phyloP scores from a whole-genome alignment of 2,888 invertebrate species.

The Cryptus armator region DNA sequence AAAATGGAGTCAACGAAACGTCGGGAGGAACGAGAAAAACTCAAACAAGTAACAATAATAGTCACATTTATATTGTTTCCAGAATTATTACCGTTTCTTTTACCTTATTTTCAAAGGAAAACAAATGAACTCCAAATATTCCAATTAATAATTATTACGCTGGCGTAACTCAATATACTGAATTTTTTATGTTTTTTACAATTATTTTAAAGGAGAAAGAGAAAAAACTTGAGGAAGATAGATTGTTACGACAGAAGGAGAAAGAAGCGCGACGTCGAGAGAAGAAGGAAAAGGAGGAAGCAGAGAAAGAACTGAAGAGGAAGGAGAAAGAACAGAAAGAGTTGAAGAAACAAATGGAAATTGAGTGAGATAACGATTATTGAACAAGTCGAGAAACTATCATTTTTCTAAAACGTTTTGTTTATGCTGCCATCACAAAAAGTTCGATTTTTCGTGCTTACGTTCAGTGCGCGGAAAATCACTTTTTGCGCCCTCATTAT shows the following conservation, averaged over 20 bases:
- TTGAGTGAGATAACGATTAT: constrained; percentile 80
- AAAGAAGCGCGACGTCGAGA: constrained; percentile 76
- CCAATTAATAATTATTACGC: neutral
- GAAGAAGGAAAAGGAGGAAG: constrained; percentile 82
- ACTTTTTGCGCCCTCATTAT: no score
- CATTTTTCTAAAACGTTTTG: neutral
- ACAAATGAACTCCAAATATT: no score
- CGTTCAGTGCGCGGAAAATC: no score
- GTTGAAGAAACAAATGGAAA: constrained; percentile 81
- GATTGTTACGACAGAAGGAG: constrained; percentile 74
- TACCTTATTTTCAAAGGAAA: no score
- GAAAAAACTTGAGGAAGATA: constrained; percentile 86
- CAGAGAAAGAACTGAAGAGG: constrained; percentile 85
- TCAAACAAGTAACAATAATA: constrained; percentile 85
- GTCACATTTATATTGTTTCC: neutral
- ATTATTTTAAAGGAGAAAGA: constrained; percentile 86
- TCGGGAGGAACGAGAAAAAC: constrained; percentile 86
- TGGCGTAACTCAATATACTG: neutral
- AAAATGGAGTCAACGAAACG: constrained; percentile 87
- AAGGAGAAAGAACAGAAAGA: constrained; percentile 85
- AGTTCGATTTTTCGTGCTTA: no score
- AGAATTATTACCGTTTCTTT: no score
- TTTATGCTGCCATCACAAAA: no score
- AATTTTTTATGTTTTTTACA: constrained; percentile 10
- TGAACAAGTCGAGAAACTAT: neutral